A percentile compares a stretch with the other conserved stretches of the same genome.
Conservation (phyloP, 2,113 vertebrate genomes). For the Halichoerus grypus region DNA sequence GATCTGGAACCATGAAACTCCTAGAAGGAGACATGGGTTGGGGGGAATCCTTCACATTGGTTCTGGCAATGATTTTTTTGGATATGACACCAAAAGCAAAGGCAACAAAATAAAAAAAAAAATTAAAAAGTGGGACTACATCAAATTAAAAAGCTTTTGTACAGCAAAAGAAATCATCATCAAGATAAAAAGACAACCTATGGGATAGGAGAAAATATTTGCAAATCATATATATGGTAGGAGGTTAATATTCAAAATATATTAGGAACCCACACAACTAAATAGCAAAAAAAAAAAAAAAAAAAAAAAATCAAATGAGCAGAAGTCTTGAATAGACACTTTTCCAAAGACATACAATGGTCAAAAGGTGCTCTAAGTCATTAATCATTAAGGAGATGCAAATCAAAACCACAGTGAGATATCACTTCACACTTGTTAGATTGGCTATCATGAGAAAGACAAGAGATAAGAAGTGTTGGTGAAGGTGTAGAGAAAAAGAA, state of each 20-base stretch:
- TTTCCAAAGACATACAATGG: not conserved
- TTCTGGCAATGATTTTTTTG: not conserved
- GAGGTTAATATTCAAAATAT: not conserved
- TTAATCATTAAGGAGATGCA: not conserved
- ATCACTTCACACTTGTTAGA: not conserved
- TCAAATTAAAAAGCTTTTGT: not conserved
- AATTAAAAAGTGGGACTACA: not conserved
- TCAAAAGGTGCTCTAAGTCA: not conserved
- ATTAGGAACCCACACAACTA: not conserved
- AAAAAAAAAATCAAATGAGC: not conserved
- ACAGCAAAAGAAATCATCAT: not conserved
- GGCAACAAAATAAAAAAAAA: not conserved
- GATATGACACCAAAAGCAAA: not conserved
- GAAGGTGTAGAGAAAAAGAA: not conserved
- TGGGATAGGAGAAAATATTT: not conserved
- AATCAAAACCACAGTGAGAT: not conserved
- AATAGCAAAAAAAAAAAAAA: not conserved
- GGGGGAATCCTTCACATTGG: not conserved
- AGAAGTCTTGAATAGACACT: not conserved
- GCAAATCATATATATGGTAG: not conserved
- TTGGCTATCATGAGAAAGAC: not conserved
- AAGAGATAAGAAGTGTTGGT: not conserved
- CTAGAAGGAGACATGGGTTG: not conserved
- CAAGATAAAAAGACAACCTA: not conserved
- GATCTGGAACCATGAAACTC: not conserved